Percentiles rank a stretch among this genome's conserved stretches.
phyloP scores from a whole-genome alignment of 1,140 invertebrate species.

The Ladona fulva region DNA sequence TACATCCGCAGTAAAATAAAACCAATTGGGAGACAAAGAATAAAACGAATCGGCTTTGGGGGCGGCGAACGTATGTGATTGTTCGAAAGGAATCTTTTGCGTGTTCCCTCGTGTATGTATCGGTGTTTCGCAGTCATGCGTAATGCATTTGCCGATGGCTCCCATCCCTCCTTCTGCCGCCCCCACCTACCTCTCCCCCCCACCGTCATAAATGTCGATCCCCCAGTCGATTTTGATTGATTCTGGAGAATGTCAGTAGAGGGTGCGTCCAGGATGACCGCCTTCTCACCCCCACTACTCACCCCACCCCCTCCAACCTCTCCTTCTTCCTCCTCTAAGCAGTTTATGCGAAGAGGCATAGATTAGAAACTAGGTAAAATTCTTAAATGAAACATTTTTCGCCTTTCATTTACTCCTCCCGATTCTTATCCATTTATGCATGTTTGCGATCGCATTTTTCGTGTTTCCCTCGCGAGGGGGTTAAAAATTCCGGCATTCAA shows the following conservation, averaged over 20 bases:
- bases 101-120: not conserved
- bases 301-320: not conserved
- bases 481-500: no score
- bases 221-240: not conserved
- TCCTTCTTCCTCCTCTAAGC: not conserved
- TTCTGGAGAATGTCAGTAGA: not conserved
- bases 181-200: not conserved
- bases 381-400: no score
- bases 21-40: not conserved
- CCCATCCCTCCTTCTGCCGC: not conserved
- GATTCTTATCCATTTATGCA: no score
- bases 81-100: not conserved
- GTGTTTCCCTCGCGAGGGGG: no score
- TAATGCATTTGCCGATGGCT: not conserved
- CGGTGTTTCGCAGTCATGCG: not conserved
- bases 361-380: no score
- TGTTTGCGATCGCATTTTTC: no score
- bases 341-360: no score
- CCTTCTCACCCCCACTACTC: not conserved
- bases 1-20: not conserved
- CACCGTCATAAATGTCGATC: not conserved
- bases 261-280: not conserved
- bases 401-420: no score
- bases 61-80: not conserved
- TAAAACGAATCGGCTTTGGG: not conserved